phyloP scores from a whole-genome alignment of 2,797 vertebrate species.

The Gambelia wislizenii region DNA sequence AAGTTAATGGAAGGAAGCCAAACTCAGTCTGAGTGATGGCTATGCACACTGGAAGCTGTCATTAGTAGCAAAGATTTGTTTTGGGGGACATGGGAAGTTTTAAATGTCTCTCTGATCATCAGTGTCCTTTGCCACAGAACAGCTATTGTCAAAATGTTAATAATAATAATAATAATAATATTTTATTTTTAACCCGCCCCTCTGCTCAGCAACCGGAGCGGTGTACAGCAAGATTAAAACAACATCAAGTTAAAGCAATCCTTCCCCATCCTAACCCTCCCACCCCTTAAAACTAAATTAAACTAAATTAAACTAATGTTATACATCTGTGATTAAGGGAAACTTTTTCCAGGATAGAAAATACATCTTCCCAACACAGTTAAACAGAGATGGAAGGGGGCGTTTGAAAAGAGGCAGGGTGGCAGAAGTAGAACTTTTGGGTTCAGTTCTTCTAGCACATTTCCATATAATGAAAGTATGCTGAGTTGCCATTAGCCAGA shows the following conservation, averaged over 20 bases:
- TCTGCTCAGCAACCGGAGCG: too few relatives aligned
- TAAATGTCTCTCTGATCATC: not conserved
- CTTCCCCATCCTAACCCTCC: too few relatives aligned
- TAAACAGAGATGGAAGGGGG: not conserved
- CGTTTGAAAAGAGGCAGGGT: not conserved
- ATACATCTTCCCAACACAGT: not conserved
- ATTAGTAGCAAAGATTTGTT: not conserved
- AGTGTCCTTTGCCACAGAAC: too few relatives aligned
- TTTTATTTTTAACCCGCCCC: too few relatives aligned
- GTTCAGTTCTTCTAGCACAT: not conserved
- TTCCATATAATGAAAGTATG: not conserved
- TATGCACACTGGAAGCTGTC: not conserved
- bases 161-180: too few relatives aligned
- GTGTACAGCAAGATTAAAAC: too few relatives aligned
- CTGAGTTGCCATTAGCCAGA: not conserved
- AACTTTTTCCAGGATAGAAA: too few relatives aligned
- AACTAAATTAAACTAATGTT: too few relatives aligned
- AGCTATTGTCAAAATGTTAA: too few relatives aligned
- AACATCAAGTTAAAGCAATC: too few relatives aligned
- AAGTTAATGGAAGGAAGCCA: not conserved
- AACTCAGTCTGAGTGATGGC: not conserved
- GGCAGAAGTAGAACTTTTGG: not conserved
- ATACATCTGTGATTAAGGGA: too few relatives aligned
- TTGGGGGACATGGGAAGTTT: not conserved
- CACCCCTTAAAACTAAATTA: too few relatives aligned